phyloP scores from a whole-genome alignment of 2,113 vertebrate species.

The Deroptyus accipitrinus region DNA sequence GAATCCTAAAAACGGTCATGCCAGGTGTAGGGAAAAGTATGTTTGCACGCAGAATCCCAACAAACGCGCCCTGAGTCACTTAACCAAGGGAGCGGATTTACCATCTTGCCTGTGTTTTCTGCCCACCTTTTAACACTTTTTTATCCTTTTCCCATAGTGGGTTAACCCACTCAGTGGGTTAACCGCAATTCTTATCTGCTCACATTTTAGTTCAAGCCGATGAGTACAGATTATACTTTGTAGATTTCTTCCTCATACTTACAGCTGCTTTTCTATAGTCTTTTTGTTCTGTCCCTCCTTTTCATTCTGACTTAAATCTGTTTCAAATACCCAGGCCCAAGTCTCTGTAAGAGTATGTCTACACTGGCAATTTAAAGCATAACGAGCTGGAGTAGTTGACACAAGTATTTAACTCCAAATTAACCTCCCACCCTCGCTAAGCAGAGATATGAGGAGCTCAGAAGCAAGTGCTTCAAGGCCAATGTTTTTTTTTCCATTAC shows the following conservation, averaged over 20 bases:
- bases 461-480: neutral
- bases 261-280: neutral
- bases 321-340: neutral
- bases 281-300: constrained; percentile 27
- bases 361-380: neutral
- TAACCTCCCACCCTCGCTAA: constrained; percentile 26
- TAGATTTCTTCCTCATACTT: neutral
- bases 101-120: neutral
- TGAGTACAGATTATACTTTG: neutral
- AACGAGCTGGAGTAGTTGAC: neutral
- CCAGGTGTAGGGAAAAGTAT: neutral
- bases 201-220: neutral
- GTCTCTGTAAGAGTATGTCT: neutral
- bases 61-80: rapidly evolving
- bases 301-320: constrained; percentile 15
- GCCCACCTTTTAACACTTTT: neutral
- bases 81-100: neutral
- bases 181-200: neutral
- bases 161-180: neutral
- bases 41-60: neutral
- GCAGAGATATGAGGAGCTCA: neutral
- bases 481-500: neutral
- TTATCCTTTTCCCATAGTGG: neutral
- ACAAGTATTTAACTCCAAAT: constrained; percentile 32
- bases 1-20: neutral